phyloP scores from a whole-genome alignment of 1,140 invertebrate genomes.

The Rhizoglyphus robini region DNA sequence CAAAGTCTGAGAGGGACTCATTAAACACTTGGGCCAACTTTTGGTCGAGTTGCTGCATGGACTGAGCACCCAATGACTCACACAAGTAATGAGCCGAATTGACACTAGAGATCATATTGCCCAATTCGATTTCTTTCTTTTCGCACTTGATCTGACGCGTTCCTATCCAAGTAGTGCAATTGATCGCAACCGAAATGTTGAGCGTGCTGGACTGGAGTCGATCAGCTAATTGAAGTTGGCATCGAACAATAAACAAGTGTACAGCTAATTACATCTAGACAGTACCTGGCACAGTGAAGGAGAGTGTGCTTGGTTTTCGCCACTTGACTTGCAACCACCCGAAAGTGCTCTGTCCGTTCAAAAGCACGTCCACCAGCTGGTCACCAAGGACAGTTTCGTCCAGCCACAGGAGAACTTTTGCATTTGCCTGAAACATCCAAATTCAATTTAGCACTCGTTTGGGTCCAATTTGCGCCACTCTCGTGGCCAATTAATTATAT shows the following conservation, averaged over 20 bases:
- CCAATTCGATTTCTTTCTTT: not conserved
- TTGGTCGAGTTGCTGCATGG: not conserved
- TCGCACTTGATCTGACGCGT: not conserved
- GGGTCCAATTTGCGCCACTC: not conserved
- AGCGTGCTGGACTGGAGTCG: not conserved
- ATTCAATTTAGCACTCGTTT: not conserved
- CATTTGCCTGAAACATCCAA: not conserved
- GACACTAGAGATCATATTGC: not conserved
- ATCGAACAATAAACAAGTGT: not conserved
- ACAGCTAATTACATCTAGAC: not conserved
- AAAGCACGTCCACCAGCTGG: not conserved
- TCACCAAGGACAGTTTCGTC: not conserved
- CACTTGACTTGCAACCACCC: not conserved
- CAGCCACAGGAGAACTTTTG: conserved; percentile 6
- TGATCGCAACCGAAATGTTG: not conserved
- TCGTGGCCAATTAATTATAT: not conserved
- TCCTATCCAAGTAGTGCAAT: not conserved
- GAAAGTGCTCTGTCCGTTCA: not conserved
- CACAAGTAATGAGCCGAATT: conserved; percentile 2
- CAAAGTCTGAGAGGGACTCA: not conserved
- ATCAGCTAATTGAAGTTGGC: not conserved
- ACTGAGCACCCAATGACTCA: not conserved
- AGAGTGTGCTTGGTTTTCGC: not conserved
- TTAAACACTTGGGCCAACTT: not conserved
- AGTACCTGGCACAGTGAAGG: not conserved